Conservation (phyloP, 2,797 vertebrate genomes). For the Aselliscus stoliczkanus region DNA sequence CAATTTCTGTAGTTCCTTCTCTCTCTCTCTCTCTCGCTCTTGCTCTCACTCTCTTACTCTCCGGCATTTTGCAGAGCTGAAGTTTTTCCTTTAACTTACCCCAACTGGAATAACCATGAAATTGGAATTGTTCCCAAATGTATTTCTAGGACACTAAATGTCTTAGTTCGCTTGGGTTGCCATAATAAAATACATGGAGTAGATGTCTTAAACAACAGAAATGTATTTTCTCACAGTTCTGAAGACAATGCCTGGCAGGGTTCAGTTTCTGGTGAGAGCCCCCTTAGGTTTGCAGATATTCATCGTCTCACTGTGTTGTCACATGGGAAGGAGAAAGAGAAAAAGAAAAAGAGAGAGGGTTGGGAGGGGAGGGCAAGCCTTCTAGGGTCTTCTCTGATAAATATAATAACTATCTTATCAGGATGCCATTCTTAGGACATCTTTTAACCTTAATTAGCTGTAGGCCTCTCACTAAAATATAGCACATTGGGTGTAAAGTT, state of each 20-base stretch:
- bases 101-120: background rate
- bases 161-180: background rate
- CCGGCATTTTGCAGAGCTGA: background rate
- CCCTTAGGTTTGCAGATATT: background rate
- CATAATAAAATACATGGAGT: background rate
- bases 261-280: background rate
- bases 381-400: background rate
- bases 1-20: background rate
- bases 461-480: background rate
- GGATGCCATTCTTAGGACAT: background rate
- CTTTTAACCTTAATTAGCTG: background rate
- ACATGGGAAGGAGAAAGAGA: background rate
- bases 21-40: background rate
- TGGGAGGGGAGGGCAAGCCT: background rate
- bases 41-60: background rate
- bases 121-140: background rate
- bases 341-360: too few relatives aligned
- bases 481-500: background rate
- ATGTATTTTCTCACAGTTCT: background rate
- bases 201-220: background rate
- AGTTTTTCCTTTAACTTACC: background rate
- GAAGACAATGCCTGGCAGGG: background rate
- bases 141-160: background rate
- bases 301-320: background rate
- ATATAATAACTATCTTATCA: background rate